phyloP scores from a whole-genome alignment of 2,113 vertebrate genomes.

The Deroptyus accipitrinus region DNA sequence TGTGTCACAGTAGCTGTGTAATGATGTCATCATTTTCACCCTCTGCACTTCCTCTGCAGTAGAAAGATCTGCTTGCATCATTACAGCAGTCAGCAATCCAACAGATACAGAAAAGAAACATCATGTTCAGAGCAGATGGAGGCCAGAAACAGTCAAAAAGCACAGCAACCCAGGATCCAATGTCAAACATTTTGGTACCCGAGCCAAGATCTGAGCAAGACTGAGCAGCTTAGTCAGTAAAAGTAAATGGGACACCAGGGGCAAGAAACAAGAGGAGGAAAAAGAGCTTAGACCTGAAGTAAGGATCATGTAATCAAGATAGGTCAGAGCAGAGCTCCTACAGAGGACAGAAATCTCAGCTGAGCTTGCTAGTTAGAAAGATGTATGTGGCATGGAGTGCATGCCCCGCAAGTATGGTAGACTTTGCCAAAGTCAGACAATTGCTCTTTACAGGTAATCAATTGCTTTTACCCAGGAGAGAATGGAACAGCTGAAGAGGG shows the following conservation, averaged over 20 bases:
- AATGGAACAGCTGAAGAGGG: not conserved
- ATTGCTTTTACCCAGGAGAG: not conserved
- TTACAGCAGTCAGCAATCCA: not conserved
- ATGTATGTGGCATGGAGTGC: not conserved
- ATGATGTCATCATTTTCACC: not conserved
- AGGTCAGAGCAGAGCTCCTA: not conserved
- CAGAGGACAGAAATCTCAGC: not conserved
- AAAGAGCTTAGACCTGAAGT: not conserved
- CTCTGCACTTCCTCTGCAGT: not conserved
- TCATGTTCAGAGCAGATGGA: not conserved
- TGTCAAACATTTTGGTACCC: not conserved
- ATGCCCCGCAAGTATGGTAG: not conserved
- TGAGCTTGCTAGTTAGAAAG: not conserved
- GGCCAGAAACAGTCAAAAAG: not conserved
- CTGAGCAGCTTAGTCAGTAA: not conserved
- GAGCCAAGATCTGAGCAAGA: not conserved
- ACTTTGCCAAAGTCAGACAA: not conserved
- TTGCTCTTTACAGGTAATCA: not conserved
- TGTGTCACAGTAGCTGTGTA: not conserved
- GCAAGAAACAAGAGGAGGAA: not conserved
- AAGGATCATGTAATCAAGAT: not conserved
- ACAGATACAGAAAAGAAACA: not conserved
- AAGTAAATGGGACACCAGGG: not conserved
- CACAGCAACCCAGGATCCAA: not conserved
- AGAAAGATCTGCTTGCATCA: not conserved